Conservation (phyloP, 1,140 invertebrate genomes). For the Magallana ariakensis region DNA sequence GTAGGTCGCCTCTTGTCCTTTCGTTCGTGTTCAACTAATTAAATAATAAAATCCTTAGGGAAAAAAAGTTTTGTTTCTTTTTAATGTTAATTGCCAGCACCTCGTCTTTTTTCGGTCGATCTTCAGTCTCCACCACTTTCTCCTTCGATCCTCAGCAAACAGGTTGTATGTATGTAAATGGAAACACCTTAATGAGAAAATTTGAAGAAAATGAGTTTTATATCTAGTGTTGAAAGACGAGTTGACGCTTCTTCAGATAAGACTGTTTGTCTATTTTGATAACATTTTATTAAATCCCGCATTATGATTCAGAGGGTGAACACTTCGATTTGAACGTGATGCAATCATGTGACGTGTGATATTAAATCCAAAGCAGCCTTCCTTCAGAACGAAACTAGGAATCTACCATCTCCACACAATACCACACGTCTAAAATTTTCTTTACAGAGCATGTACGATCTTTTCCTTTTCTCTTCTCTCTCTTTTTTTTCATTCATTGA, state of each 20-base stretch:
- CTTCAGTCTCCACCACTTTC: neutral
- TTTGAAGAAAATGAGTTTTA: constrained; percentile 27
- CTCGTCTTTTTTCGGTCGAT: neutral
- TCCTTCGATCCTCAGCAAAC: neutral
- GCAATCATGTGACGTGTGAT: constrained; percentile 19
- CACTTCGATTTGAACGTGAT: constrained; percentile 27
- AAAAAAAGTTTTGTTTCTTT: too few relatives aligned
- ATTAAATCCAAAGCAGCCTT: neutral
- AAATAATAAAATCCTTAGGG: too few relatives aligned
- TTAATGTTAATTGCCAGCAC: too few relatives aligned
- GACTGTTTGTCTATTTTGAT: constrained; percentile 32
- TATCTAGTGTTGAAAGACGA: neutral
- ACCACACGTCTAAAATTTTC: constrained; percentile 9
- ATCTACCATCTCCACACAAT: neutral
- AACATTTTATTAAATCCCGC: constrained; percentile 24
- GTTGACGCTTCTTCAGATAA: constrained; percentile 18
- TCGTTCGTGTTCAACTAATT: neutral
- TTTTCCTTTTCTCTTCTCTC: neutral
- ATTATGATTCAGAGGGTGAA: constrained; percentile 23
- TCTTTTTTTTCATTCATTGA: constrained; percentile 25
- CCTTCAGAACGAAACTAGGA: constrained; percentile 16
- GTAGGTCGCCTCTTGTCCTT: neutral
- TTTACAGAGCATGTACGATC: neutral
- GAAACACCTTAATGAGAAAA: constrained; percentile 32
- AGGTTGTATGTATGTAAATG: constrained; percentile 7